phyloP scores from a whole-genome alignment of 2,113 vertebrate species.

The Carettochelys insculpta region DNA sequence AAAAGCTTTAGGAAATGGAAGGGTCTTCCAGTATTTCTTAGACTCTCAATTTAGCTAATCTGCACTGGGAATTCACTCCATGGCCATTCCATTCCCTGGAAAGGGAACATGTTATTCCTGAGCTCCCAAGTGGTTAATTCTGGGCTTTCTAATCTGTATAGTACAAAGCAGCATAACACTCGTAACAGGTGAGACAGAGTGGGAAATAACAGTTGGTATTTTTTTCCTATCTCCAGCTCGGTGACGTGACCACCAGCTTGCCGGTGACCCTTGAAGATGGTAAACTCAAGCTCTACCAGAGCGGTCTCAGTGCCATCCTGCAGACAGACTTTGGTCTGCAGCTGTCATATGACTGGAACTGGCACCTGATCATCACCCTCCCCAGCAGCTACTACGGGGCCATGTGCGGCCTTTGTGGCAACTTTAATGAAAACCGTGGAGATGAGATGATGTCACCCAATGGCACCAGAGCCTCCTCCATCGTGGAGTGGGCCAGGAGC shows the following conservation, averaged over 20 bases:
- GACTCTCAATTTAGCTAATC: not conserved
- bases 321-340: constrained; percentile 72
- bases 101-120: not conserved
- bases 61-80: not conserved
- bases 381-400: constrained; percentile 77
- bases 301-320: constrained; percentile 55
- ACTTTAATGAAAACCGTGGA: constrained; percentile 69
- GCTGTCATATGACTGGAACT: constrained; percentile 79
- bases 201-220: not conserved
- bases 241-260: constrained; percentile 45
- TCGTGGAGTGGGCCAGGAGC: constrained; percentile 68
- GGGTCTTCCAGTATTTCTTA: not conserved
- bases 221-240: constrained; percentile 36
- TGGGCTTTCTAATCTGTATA: not conserved
- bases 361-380: constrained; percentile 67
- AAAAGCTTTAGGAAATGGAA: not conserved
- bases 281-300: constrained; percentile 53
- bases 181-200: not conserved
- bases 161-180: not conserved
- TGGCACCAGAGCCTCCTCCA: not conserved
- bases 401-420: constrained; percentile 77
- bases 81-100: not conserved
- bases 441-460: constrained; percentile 60
- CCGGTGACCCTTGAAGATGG: constrained; percentile 50
- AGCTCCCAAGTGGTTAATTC: not conserved